A percentile compares a stretch with the other conserved stretches of the same genome.
phyloP scores from a whole-genome alignment of 1,140 invertebrate species.

The Procambarus clarkii region DNA sequence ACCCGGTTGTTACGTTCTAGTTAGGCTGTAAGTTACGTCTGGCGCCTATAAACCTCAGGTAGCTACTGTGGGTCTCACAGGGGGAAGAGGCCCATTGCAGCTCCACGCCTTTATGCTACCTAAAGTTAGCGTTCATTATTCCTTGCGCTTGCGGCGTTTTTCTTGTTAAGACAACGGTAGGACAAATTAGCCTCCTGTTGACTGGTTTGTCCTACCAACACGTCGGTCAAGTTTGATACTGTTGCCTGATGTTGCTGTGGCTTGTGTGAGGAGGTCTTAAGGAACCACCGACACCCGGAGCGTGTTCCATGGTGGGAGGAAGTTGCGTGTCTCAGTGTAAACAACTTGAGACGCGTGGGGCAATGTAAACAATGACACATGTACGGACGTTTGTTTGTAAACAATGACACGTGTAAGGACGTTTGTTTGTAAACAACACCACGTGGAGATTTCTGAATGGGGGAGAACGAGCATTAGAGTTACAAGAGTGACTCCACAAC shows the following conservation, averaged over 20 bases:
- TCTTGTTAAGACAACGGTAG: background rate
- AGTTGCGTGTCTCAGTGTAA: background rate
- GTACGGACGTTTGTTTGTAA: background rate
- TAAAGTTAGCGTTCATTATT: background rate
- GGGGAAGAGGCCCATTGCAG: constrained; percentile 41
- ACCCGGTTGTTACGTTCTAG: background rate
- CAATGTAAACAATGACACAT: background rate
- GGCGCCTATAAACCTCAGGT: background rate
- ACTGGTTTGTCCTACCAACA: constrained; percentile 10
- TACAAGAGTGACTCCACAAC: background rate
- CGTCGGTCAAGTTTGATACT: background rate
- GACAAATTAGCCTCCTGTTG: constrained; percentile 21
- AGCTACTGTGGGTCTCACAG: constrained; percentile 36
- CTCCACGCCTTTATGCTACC: background rate
- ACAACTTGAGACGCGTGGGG: background rate
- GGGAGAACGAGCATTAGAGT: background rate
- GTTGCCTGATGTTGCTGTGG: background rate
- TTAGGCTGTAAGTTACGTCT: background rate
- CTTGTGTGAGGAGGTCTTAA: background rate
- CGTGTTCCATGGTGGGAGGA: background rate
- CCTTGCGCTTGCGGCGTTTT: background rate
- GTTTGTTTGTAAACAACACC: background rate
- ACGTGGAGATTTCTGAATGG: background rate
- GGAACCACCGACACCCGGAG: background rate
- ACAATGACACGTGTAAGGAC: background rate